Evolutionary conservation across 1,140 invertebrate species (phyloP), one percentile per base, ranked within the genome.

Genomic region (Pogonomyrmex californicus): DNA sequence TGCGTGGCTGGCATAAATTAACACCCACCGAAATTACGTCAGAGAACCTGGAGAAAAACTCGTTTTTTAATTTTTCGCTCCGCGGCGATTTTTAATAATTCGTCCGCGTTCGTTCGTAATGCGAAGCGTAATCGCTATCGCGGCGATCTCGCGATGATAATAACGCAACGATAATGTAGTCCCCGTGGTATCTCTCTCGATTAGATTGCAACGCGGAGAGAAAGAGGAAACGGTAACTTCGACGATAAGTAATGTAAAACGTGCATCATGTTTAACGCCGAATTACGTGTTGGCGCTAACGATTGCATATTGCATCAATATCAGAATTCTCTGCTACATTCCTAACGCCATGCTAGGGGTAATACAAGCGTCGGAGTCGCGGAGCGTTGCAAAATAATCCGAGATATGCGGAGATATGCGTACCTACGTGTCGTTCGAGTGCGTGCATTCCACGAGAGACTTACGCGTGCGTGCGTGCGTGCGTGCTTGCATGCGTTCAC

Each of bases 21-120:
- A 92, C 92, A 90, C 90, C 92, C 87, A 91, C 91, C 38, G 62
- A 86, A 75, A 85, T 92, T 92, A 71, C 89, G 36, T 85, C 86
- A 87, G 47, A 60, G 1, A n/a, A n/a, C 38, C 14, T 38, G 76
- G 63, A 82, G 77, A 85, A 88, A 88, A 90, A 89, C 70, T 86
- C 85, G 87, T 88, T 88, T 87, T 23, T 73, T 89, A 91, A 91
- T 83, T 91, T 91, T 92, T 91, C 91, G 75, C 88, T 88, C 63
- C 63, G 23, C 23, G 23, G 23, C 23, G 23, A 23, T 23, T 23
- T 23, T 23, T 23, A 23, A 23, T 23, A 23, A 23, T 23, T 60
- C 81, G 85, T 78, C 14, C 30, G n/a, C 44, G 14, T 6, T 2
- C 70, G 23, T 23, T 23, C 23, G 23, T 23, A 23, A 23, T 0